Evolutionary conservation across 2,113 vertebrate species (phyloP).

Genomic region (Lontra canadensis): DNA sequence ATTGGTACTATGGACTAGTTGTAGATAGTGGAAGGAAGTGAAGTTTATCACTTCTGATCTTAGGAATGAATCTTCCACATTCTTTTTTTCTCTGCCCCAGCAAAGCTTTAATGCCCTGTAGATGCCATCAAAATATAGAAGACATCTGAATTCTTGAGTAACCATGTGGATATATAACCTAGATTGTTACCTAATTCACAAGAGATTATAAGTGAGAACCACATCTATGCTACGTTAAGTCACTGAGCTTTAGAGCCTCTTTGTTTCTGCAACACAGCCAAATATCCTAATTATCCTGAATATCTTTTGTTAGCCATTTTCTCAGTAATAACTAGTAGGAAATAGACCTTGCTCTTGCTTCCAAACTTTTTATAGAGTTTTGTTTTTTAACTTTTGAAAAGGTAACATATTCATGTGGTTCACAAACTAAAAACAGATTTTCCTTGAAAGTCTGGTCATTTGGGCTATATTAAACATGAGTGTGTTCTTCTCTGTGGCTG

Average conservation of each 20-base stretch:
- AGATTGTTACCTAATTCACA: background rate
- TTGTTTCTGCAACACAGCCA: background rate
- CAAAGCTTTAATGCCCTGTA: background rate
- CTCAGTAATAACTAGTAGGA: background rate
- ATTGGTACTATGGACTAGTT: background rate
- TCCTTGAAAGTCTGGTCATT: background rate
- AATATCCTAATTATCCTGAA: background rate
- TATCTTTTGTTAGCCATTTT: background rate
- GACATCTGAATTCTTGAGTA: background rate
- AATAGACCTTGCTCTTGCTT: background rate
- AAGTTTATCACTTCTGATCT: background rate
- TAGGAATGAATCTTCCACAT: background rate
- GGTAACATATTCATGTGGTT: background rate
- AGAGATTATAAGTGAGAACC: background rate
- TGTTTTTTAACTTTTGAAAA: background rate
- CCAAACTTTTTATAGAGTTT: background rate
- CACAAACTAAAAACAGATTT: background rate
- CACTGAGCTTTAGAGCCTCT: background rate
- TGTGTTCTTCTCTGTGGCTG: background rate
- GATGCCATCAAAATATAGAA: background rate
- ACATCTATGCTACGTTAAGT: background rate
- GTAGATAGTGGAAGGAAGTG: background rate
- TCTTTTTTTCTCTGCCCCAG: background rate
- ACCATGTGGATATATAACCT: background rate
- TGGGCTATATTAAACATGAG: background rate